Conservation (phyloP, 2,888 invertebrate genomes). For the Zele albiditarsus region DNA sequence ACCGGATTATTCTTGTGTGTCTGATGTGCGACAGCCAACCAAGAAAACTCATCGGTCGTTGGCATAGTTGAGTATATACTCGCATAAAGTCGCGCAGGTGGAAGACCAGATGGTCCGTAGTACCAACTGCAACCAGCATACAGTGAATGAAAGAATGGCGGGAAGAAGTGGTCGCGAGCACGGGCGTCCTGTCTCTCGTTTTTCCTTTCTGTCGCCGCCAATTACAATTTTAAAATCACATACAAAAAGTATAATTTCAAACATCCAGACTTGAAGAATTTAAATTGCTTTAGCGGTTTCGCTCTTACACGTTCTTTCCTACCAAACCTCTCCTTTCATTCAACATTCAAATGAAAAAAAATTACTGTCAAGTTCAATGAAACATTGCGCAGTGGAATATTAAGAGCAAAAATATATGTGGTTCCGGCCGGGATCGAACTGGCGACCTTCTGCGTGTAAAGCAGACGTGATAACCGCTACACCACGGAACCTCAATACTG, state of each 20-base stretch:
- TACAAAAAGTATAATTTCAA: background rate
- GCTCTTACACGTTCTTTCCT: background rate
- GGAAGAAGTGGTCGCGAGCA: constrained; percentile 40
- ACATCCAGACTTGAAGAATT: background rate
- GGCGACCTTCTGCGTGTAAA: constrained; percentile 69
- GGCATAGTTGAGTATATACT: constrained; percentile 37
- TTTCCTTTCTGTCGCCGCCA: background rate
- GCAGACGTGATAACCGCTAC: constrained; percentile 69
- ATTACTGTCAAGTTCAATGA: too few relatives aligned
- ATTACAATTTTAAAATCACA: background rate
- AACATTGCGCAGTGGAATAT: background rate
- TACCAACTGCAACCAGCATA: constrained; percentile 35
- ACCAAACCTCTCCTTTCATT: too few relatives aligned
- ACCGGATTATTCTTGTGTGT: constrained; percentile 53
- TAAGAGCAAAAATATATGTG: constrained; percentile 52
- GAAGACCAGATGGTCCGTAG: constrained; percentile 49
- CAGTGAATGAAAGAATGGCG: constrained; percentile 53
- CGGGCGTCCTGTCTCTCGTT: background rate
- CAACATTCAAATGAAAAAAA: too few relatives aligned
- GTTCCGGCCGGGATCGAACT: constrained; percentile 68
- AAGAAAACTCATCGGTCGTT: constrained; percentile 18
- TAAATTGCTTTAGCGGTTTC: background rate
- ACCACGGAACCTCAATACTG: constrained; percentile 61
- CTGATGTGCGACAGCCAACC: constrained; percentile 30
- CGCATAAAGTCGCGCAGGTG: constrained; percentile 46